phyloP scores from a whole-genome alignment of 2,888 invertebrate genomes.

The Coremacera marginata region DNA sequence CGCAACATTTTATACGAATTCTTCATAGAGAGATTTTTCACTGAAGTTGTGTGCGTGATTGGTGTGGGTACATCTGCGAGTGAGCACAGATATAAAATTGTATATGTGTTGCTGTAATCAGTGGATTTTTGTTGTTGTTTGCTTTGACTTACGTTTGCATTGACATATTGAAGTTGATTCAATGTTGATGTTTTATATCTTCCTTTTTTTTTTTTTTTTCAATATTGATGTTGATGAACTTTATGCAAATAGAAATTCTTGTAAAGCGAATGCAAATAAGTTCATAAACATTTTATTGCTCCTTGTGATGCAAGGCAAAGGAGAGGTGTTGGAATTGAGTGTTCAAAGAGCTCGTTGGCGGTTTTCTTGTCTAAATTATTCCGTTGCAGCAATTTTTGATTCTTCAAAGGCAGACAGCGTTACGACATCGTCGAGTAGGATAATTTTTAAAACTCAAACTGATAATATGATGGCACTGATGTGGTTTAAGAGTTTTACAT shows the following conservation, averaged over 20 bases:
- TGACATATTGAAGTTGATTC: conserved; percentile 23
- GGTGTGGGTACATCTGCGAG: neutral
- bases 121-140: neutral
- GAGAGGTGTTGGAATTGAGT: neutral
- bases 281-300: conserved; percentile 63
- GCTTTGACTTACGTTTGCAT: conserved; percentile 15
- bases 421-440: too few species aligned
- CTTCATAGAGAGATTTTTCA: neutral
- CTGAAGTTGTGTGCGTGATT: neutral
- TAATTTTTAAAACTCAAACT: too few species aligned
- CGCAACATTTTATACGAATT: conserved; percentile 14
- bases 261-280: conserved; percentile 62
- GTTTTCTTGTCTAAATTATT: too few species aligned
- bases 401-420: too few species aligned
- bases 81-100: neutral
- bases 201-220: neutral
- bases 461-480: too few species aligned
- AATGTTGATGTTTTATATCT: neutral
- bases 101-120: neutral
- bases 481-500: too few species aligned
- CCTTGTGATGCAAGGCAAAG: neutral
- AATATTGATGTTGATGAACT: conserved; percentile 52
- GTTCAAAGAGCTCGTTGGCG: too few species aligned
- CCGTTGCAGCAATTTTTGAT: too few species aligned
- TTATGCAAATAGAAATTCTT: conserved; percentile 62